Evolutionary conservation across 1,140 invertebrate species (phyloP).

Genomic region (Akabosia matsudoensis): DNA sequence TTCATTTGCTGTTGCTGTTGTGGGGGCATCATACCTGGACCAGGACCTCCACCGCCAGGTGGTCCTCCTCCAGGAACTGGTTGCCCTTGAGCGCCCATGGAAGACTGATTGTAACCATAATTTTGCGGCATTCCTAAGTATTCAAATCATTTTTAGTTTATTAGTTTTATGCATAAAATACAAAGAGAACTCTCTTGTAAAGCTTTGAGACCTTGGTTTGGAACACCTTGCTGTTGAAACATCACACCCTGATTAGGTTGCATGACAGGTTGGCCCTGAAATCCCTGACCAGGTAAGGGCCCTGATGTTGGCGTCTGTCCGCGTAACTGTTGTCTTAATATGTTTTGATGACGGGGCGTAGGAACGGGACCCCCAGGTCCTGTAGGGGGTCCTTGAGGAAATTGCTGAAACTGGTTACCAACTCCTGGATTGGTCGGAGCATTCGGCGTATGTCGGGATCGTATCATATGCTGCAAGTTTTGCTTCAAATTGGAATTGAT

Average conservation of each 20-base stretch:
- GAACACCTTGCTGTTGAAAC: slow-evolving; percentile 36
- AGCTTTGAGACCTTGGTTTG: slow-evolving; percentile 26
- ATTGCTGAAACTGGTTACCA: slow-evolving; percentile 51
- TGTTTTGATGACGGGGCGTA: slow-evolving; percentile 43
- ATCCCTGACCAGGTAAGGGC: not conserved
- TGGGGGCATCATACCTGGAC: slow-evolving; percentile 52
- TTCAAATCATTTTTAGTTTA: slow-evolving; percentile 29
- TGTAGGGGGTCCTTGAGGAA: slow-evolving; percentile 47
- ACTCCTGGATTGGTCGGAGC: slow-evolving; percentile 53
- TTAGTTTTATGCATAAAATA: slow-evolving; percentile 26
- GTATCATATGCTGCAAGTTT: slow-evolving; percentile 79
- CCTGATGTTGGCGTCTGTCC: slow-evolving; percentile 48
- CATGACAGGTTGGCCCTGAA: slow-evolving; percentile 26
- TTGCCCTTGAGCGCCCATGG: slow-evolving; percentile 34
- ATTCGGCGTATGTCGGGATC: slow-evolving; percentile 59
- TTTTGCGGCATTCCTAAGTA: slow-evolving; percentile 48
- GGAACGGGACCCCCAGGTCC: slow-evolving; percentile 20
- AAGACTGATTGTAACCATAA: slow-evolving; percentile 44
- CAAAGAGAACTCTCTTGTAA: not conserved
- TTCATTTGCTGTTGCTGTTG: slow-evolving; percentile 48
- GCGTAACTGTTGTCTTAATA: slow-evolving; percentile 56
- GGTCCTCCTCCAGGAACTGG: slow-evolving; percentile 31
- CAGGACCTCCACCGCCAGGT: not conserved
- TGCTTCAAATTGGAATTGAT: slow-evolving; percentile 71
- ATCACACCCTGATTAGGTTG: slow-evolving; percentile 37